These are phyloP conservation scores for Zootermopsis nevadensis DNA, from an alignment of 2,888 invertebrate species.

Conservation along the genomic window DNA sequence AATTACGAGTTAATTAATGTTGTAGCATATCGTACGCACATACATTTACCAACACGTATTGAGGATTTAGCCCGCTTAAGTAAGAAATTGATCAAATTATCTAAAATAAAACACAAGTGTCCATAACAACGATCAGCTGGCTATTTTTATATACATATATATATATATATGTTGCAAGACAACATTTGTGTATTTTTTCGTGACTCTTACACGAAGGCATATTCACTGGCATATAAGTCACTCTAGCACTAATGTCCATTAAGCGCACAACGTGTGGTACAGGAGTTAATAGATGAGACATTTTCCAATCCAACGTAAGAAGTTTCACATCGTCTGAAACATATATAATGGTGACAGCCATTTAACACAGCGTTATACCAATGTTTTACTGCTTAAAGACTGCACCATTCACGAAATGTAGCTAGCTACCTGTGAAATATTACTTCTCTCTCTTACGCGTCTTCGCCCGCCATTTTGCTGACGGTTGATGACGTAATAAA, in stretches of 20 bases:
- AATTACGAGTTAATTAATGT: too few relatives aligned
- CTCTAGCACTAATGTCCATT: neutral
- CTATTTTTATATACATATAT: too few relatives aligned
- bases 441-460: neutral
- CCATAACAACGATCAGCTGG: too few relatives aligned
- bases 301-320: conserved; percentile 22
- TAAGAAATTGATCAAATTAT: too few relatives aligned
- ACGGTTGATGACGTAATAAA: conserved; percentile 39
- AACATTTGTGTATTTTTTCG: too few relatives aligned
- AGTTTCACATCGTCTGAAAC: neutral
- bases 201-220: too few relatives aligned
- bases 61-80: too few relatives aligned
- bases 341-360: conserved; percentile 31
- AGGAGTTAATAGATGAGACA: conserved; percentile 36
- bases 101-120: too few relatives aligned
- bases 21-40: too few relatives aligned
- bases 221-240: neutral
- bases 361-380: conserved; percentile 20
- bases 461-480: conserved; percentile 21
- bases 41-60: too few relatives aligned
- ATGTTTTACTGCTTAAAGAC: conserved; percentile 33
- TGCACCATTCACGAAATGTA: conserved; percentile 24
- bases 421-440: conserved; percentile 39
- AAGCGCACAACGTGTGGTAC: neutral
- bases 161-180: too few relatives aligned